phyloP scores from a whole-genome alignment of 2,888 invertebrate species.

The Polymixis flavicincta region DNA sequence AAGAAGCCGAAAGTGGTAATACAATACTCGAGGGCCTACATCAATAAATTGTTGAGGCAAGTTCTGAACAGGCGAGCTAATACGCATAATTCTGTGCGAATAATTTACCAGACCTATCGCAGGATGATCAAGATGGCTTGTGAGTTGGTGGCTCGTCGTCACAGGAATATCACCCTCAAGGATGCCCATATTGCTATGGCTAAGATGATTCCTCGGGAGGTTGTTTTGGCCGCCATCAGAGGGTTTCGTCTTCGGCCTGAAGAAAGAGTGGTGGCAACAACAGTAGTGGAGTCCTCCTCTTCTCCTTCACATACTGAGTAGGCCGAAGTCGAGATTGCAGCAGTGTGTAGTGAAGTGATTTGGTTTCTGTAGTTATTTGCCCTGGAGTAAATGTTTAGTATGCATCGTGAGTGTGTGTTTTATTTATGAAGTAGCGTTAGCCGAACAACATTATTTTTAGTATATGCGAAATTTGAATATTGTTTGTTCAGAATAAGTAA shows the following conservation, averaged over 20 bases:
- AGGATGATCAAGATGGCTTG: constrained; percentile 26
- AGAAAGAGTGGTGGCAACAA: too few species aligned
- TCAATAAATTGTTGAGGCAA: constrained; percentile 22
- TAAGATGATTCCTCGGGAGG: constrained; percentile 29
- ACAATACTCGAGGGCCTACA: constrained; percentile 1
- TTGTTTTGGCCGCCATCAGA: constrained; percentile 40
- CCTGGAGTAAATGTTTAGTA: constrained; percentile 28
- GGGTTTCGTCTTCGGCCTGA: constrained; percentile 7
- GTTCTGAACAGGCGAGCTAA: constrained; percentile 17
- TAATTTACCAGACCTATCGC: constrained; percentile 18
- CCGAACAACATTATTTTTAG: too few species aligned
- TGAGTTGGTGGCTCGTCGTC: constrained; percentile 20
- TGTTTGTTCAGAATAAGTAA: too few species aligned
- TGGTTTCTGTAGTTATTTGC: constrained; percentile 2
- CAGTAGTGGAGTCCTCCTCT: too few species aligned
- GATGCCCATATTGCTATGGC: constrained; percentile 22
- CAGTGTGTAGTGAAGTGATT: constrained; percentile 25
- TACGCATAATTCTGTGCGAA: neutral
- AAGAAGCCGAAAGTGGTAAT: neutral
- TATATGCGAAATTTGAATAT: too few species aligned
- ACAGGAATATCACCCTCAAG: constrained; percentile 18
- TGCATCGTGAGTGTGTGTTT: constrained; percentile 26
- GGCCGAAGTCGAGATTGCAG: neutral
- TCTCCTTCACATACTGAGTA: neutral
- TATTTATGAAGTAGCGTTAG: constrained; percentile 15